A percentile compares a stretch with the other conserved stretches of the same genome.
Conservation (phyloP, 2,888 invertebrate species). For the Copidosoma aretas region DNA sequence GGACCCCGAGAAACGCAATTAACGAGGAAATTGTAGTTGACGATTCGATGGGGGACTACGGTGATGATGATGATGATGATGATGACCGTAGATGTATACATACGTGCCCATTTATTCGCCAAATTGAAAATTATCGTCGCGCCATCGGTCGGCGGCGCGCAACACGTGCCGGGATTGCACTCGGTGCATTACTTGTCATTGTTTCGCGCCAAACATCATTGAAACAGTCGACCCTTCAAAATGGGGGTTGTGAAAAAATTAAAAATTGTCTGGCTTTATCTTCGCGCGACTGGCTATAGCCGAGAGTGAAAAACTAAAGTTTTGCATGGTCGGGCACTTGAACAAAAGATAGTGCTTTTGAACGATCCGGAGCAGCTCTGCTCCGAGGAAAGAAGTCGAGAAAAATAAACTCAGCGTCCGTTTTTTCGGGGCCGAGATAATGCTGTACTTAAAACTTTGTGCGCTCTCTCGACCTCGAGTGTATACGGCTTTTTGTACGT, state of each 20-base stretch:
- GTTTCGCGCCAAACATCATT: no score
- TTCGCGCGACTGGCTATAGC: no score
- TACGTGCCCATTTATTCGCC: not conserved
- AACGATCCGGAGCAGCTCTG: constrained; percentile 32
- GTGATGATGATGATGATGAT: no score
- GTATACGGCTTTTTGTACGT: no score
- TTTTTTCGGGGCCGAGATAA: not conserved
- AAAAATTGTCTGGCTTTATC: no score
- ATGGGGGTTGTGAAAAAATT: no score
- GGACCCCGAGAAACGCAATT: constrained; percentile 16
- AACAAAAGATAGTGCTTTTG: constrained; percentile 39
- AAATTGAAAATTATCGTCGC: constrained; percentile 23
- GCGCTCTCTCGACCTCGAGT: constrained; percentile 26
- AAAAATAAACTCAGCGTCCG: constrained; percentile 20
- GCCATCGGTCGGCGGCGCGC: no score
- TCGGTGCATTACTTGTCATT: no score
- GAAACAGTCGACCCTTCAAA: no score
- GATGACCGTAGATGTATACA: no score
- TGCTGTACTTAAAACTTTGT: constrained; percentile 37
- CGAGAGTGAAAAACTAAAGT: not conserved
- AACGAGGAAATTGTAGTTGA: constrained; percentile 9
- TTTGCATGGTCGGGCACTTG: constrained; percentile 16
- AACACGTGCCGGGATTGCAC: no score
- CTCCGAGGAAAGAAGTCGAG: constrained; percentile 23
- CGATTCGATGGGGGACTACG: not conserved